phyloP scores from a whole-genome alignment of 2,113 vertebrate species.

The Fulica atra region DNA sequence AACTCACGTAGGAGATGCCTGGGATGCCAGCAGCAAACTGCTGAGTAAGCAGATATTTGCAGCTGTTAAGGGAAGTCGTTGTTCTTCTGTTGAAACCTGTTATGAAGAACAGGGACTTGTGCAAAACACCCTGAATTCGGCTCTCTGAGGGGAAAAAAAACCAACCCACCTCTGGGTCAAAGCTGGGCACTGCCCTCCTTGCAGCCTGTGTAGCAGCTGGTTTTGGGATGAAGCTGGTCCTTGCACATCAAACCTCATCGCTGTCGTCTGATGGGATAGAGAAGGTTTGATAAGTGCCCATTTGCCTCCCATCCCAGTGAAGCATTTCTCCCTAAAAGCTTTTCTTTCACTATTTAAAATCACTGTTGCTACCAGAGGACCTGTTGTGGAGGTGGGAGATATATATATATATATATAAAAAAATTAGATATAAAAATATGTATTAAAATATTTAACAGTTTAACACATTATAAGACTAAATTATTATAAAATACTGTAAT shows the following conservation, averaged over 20 bases:
- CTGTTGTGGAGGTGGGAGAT: too few relatives aligned
- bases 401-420: too few relatives aligned
- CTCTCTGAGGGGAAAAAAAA: background rate
- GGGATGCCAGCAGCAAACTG: background rate
- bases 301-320: background rate
- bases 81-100: background rate
- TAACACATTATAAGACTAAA: too few relatives aligned
- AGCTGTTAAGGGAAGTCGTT: background rate
- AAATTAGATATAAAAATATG: background rate
- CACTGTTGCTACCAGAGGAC: background rate
- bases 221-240: background rate
- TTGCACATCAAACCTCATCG: background rate
- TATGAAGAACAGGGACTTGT: background rate
- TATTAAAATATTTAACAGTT: too few relatives aligned
- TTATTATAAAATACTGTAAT: too few relatives aligned
- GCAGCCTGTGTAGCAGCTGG: background rate
- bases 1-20: fast-evolving
- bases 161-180: fast-evolving
- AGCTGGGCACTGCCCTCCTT: background rate
- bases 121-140: background rate
- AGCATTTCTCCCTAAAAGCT: background rate
- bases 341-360: background rate
- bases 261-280: fast-evolving
- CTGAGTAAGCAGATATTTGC: background rate
- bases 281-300: too few relatives aligned